Conservation (phyloP, 2,888 invertebrate species). For the Eueremaeus valkanovi region DNA sequence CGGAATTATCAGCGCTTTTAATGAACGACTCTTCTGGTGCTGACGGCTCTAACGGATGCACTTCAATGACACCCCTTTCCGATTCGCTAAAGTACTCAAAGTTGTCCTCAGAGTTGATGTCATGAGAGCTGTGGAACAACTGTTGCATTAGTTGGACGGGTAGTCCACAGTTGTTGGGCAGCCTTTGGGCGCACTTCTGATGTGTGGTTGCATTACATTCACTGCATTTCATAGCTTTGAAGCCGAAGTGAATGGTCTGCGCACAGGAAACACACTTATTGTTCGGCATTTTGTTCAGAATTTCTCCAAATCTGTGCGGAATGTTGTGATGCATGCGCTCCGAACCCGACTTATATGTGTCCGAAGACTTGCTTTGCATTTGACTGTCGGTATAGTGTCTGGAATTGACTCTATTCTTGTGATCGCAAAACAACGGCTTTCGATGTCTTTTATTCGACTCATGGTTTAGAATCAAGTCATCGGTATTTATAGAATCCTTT, state of each 20-base stretch:
- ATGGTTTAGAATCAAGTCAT: not conserved
- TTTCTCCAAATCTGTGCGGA: conserved; percentile 7
- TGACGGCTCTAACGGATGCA: not conserved
- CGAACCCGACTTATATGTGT: not conserved
- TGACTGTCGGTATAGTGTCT: not conserved
- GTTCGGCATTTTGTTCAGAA: not conserved
- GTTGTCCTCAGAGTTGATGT: not conserved
- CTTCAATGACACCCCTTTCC: not conserved
- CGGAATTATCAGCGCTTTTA: not conserved
- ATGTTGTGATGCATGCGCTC: conserved; percentile 19
- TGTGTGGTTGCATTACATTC: conserved; percentile 22
- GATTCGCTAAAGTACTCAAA: not conserved
- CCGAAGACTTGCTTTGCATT: not conserved
- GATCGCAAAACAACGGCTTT: not conserved
- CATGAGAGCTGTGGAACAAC: conserved; percentile 5
- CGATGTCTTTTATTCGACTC: not conserved
- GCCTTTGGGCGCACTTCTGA: not conserved
- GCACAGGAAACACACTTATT: conserved; percentile 28
- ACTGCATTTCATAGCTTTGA: conserved; percentile 13
- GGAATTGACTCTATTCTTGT: not conserved
- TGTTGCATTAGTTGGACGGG: not conserved
- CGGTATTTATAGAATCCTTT: conserved; percentile 15
- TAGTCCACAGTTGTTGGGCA: conserved; percentile 33
- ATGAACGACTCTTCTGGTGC: conserved; percentile 21
- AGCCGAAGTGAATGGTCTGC: conserved; percentile 13